Base-by-base conservation (phyloP, 2,797 vertebrate species). In the Hipposideros larvatus region DNA sequence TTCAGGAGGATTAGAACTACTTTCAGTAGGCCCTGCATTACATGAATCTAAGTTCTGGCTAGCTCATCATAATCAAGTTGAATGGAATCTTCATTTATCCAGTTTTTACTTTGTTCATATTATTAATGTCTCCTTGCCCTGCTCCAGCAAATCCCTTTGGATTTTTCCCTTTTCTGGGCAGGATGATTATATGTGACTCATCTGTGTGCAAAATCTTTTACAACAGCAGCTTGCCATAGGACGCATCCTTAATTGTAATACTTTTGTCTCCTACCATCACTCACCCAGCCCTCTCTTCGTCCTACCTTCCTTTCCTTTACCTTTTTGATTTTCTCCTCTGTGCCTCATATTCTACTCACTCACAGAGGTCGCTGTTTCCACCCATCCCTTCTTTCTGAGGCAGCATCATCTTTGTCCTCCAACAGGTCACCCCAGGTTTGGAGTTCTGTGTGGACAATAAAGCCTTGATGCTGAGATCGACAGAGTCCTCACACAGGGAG, bases 201-300 rank as follows among this genome's bases (percentile, higher is more conserved):
- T 87, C 34, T 82, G 24, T 75, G 57, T 71, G 28, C 43, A 93
- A 89, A 95, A 75, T 55, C 4, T 88, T 96, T 96, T 48, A 79
- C 43, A 70, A 13, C 6, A 65, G 65, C 53, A 55, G 41, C 82
- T 43, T 68, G 61, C 53, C 37, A 41, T 1, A 10, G 51, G 75
- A 71, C 22, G 55, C 79, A 74, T 31, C 2, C 59, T 92, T 94
- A 70, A 92, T 75, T 43, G 53, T 9, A 1, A 84, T 65, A 4
- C 5, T 75, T 84, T 86, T 79, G 43, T 83, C 48, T 80, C 55
- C 43, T 66, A 22, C 59, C 10, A 13, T 70, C 26, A 75, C 18
- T 83, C 88, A 71, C 15, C 37, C 14, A 22, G 34, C 28, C 13
- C 66, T 77, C 74, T 73, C 21, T 66, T 53, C 51, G 68, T 74